Conservation (phyloP, 2,888 invertebrate genomes). For the Tanaodytes sp. region DNA sequence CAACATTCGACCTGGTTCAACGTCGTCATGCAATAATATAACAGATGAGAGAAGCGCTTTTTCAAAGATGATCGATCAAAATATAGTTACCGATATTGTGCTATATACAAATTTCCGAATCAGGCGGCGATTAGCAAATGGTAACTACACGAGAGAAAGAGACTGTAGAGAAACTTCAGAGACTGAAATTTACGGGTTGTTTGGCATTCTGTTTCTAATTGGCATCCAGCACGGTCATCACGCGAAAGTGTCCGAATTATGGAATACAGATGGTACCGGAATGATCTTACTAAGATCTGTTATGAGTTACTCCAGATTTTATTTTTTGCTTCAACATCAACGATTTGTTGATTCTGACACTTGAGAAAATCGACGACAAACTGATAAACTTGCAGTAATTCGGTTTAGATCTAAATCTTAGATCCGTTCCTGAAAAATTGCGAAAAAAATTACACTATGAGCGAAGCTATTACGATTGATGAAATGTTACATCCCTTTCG, state of each 20-base stretch:
- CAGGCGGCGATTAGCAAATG: constrained; percentile 2
- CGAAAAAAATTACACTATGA: constrained; percentile 26
- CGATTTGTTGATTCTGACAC: constrained; percentile 30
- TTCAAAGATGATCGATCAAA: background rate
- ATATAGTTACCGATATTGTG: background rate
- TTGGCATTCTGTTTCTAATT: too few relatives aligned
- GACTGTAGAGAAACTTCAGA: constrained; percentile 9
- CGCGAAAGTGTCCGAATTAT: too few relatives aligned
- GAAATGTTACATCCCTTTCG: constrained; percentile 39
- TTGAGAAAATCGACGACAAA: constrained; percentile 2
- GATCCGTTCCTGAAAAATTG: constrained; percentile 37
- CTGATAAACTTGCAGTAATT: constrained; percentile 27
- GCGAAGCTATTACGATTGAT: constrained; percentile 44
- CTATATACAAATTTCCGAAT: constrained; percentile 6
- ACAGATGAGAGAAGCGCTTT: constrained; percentile 4
- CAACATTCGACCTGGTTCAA: too few relatives aligned
- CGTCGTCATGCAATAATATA: constrained; percentile 4
- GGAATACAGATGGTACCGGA: constrained; percentile 29
- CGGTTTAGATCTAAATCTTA: constrained; percentile 27
- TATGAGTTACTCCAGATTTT: constrained; percentile 27
- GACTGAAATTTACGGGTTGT: constrained; percentile 10
- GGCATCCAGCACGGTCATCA: too few relatives aligned
- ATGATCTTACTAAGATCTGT: constrained; percentile 16
- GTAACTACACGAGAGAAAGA: constrained; percentile 6
- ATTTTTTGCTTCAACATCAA: constrained; percentile 9